A percentile compares a stretch with the other conserved stretches of the same genome.
phyloP scores from a whole-genome alignment of 2,888 invertebrate species.

The Strigamia transsilvanica region DNA sequence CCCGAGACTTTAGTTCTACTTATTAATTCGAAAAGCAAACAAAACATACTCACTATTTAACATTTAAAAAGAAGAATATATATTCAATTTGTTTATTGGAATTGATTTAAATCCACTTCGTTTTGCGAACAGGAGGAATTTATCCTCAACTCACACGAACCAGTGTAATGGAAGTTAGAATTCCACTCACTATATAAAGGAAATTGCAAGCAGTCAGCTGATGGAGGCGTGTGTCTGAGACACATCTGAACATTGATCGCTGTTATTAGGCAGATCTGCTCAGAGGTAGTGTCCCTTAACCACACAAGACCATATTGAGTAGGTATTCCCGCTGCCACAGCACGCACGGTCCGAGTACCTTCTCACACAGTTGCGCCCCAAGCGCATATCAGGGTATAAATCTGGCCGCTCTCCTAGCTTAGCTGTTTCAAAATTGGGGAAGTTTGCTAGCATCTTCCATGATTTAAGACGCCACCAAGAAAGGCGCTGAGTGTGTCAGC shows the following conservation, averaged over 20 bases:
- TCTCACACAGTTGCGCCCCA: slow-evolving; percentile 23
- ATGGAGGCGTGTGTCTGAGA: slow-evolving; percentile 53
- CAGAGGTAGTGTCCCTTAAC: slow-evolving; percentile 52
- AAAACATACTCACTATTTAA: too few relatives aligned
- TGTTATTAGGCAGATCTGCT: slow-evolving; percentile 51
- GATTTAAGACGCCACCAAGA: slow-evolving; percentile 51
- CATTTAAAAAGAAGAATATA: not conserved
- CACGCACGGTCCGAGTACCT: slow-evolving; percentile 52
- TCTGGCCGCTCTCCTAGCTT: slow-evolving; percentile 53
- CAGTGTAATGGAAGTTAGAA: not conserved
- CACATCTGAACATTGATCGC: slow-evolving; percentile 53
- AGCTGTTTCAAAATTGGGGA: slow-evolving; percentile 52
- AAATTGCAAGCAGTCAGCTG: not conserved
- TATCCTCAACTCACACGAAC: not conserved
- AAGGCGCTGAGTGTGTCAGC: slow-evolving; percentile 40
- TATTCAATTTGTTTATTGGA: not conserved
- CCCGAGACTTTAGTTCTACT: too few relatives aligned
- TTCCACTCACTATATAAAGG: not conserved
- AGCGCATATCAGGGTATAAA: slow-evolving; percentile 30
- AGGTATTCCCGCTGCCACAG: slow-evolving; percentile 50
- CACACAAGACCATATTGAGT: slow-evolving; percentile 41
- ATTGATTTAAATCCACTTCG: not conserved
- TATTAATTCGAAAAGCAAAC: too few relatives aligned
- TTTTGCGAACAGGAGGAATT: not conserved
- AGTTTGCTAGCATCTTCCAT: not conserved